Evolutionary conservation across 2,888 invertebrate species (phyloP).

Genomic region (Amblyjoppa proteus): DNA sequence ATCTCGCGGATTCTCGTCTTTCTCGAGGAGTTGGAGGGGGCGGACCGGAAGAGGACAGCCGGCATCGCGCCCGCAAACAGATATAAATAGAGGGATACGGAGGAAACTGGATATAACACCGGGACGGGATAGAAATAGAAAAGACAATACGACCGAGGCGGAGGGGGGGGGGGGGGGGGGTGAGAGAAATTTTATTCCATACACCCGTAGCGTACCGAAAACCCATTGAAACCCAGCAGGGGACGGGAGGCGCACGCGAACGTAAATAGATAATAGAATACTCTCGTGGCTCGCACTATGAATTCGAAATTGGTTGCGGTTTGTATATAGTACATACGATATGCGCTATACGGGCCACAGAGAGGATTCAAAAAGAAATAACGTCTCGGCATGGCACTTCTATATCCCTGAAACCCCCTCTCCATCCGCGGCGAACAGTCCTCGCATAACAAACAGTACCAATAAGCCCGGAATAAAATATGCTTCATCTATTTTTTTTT

Average conservation of each 20-base stretch:
- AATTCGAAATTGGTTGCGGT: conserved; percentile 51
- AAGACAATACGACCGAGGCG: conserved; percentile 26
- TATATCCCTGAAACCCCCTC: conserved; percentile 3
- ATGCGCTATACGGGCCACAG: conserved; percentile 17
- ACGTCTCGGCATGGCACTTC: conserved; percentile 13
- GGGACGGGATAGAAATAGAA: conserved; percentile 9
- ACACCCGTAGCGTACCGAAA: conserved; percentile 36
- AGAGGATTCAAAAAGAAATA: conserved; percentile 31
- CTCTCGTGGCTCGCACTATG: conserved; percentile 43
- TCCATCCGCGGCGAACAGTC: conserved; percentile 13
- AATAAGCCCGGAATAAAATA: conserved; percentile 1
- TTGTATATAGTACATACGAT: conserved; percentile 24
- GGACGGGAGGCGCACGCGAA: conserved; percentile 32
- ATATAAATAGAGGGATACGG: conserved; percentile 55
- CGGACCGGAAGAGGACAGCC: neutral
- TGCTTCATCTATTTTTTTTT: neutral
- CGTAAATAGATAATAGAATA: conserved; percentile 64
- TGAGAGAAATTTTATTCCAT: conserved; percentile 60
- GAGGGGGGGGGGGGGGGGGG: neutral
- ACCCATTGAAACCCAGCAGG: conserved; percentile 54
- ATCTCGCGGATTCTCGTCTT: conserved; percentile 55
- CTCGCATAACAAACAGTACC: conserved; percentile 47
- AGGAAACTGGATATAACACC: conserved; percentile 47
- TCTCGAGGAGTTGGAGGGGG: conserved; percentile 30
- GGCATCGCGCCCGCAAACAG: conserved; percentile 16